Evolutionary conservation across 1,140 invertebrate species (phyloP).

Genomic region (Bombus turneri): DNA sequence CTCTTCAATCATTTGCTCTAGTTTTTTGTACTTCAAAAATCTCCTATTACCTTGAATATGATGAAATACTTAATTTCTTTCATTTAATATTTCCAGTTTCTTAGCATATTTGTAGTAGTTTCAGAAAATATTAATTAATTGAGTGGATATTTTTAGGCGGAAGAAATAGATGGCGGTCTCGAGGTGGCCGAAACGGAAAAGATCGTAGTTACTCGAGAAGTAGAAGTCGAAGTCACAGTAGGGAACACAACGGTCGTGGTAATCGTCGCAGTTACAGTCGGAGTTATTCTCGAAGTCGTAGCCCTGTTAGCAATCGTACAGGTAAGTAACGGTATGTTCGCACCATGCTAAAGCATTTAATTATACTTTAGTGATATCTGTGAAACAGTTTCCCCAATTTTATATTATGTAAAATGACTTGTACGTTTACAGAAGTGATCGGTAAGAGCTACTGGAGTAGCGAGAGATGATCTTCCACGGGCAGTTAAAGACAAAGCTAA

Average conservation of each 20-base stretch:
- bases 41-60: too few relatives aligned
- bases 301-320: conserved; percentile 75
- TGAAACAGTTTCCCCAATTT: neutral
- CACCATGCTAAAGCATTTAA: neutral
- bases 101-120: too few relatives aligned
- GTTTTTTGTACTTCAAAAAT: too few relatives aligned
- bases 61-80: neutral
- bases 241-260: conserved; percentile 78
- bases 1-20: neutral
- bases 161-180: conserved; percentile 79
- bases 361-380: too few relatives aligned
- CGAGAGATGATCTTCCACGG: conserved; percentile 76
- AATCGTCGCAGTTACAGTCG: conserved; percentile 78
- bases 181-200: conserved; percentile 73
- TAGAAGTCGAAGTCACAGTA: conserved; percentile 79
- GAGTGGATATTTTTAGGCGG: conserved; percentile 67
- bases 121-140: neutral
- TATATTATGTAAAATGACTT: conserved; percentile 19
- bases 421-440: conserved; percentile 75
- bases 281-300: conserved; percentile 80
- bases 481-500: conserved; percentile 42
- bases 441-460: conserved; percentile 81
- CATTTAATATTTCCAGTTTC: neutral
- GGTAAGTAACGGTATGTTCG: conserved; percentile 72
- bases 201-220: conserved; percentile 79